These are phyloP conservation scores for Epinotia nisella DNA, from an alignment of 2,888 invertebrate genomes.

Conservation along the genomic window DNA sequence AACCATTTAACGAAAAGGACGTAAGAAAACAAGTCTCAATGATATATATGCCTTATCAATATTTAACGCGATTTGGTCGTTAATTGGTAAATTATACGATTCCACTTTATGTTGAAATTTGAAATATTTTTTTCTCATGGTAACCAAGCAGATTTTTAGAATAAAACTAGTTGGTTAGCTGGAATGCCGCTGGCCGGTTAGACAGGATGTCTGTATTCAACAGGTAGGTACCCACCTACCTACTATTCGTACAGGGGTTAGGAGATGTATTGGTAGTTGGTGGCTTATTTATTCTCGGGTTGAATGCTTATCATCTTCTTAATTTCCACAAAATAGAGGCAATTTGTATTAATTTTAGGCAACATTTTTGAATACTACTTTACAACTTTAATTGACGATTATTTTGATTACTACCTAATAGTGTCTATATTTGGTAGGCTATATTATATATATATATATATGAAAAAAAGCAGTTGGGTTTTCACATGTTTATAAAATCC, in stretches of 20 bases:
- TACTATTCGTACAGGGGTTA: no score
- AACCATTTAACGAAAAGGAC: not conserved
- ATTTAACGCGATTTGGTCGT: not conserved
- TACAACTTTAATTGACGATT: no score
- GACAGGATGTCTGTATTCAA: not conserved
- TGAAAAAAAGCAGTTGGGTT: no score
- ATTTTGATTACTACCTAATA: no score
- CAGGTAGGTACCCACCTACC: no score
- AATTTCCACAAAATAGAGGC: no score
- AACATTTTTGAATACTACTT: no score
- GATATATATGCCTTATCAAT: constrained; percentile 11
- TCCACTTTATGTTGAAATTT: constrained; percentile 13
- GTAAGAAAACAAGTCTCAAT: constrained; percentile 3
- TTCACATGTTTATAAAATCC: no score
- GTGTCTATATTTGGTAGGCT: no score
- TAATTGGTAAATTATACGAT: constrained; percentile 23
- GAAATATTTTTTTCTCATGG: constrained; percentile 2
- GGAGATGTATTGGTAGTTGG: not conserved
- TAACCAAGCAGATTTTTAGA: constrained; percentile 13
- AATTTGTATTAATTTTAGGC: no score
- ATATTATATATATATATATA: no score
- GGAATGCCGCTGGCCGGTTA: constrained; percentile 5
- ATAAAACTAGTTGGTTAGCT: not conserved
- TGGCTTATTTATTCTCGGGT: not conserved
- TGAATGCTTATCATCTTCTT: no score